phyloP scores from a whole-genome alignment of 1,140 invertebrate genomes.

The Drosophila chauvacae region DNA sequence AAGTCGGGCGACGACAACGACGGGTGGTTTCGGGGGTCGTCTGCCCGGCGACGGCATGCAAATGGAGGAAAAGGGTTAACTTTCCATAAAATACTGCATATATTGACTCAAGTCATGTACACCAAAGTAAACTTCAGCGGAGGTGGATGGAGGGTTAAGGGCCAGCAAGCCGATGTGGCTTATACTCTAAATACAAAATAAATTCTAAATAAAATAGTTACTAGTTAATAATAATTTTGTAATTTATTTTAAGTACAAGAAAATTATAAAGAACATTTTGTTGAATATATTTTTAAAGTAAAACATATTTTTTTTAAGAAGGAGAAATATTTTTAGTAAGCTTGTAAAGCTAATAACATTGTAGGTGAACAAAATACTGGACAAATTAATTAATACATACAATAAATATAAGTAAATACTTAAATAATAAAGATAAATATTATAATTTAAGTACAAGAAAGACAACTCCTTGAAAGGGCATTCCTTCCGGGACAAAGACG shows the following conservation, averaged over 20 bases:
- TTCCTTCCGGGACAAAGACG: not conserved
- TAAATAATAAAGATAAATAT: not conserved
- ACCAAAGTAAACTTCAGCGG: constrained; percentile 39
- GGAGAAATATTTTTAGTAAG: too few species aligned
- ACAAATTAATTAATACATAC: not conserved
- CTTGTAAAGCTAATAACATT: too few species aligned
- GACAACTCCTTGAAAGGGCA: not conserved
- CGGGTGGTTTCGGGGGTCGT: constrained; percentile 37
- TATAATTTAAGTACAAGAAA: not conserved
- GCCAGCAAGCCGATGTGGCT: not conserved
- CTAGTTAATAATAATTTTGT: fast-evolving
- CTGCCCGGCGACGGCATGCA: constrained; percentile 53
- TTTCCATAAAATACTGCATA: constrained; percentile 76
- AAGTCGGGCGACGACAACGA: constrained; percentile 28
- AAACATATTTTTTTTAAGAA: not conserved
- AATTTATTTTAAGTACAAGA: not conserved
- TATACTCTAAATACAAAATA: not conserved
- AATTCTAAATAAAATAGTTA: not conserved
- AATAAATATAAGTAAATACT: not conserved
- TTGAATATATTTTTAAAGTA: not conserved
- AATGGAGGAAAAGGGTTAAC: constrained; percentile 73
- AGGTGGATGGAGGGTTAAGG: not conserved
- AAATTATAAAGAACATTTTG: not conserved
- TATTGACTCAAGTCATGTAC: constrained; percentile 81
- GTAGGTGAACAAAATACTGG: not conserved